A percentile compares a stretch with the other conserved stretches of the same genome.
Conservation (phyloP, 2,113 vertebrate species). For the Syrmaticus mikado region DNA sequence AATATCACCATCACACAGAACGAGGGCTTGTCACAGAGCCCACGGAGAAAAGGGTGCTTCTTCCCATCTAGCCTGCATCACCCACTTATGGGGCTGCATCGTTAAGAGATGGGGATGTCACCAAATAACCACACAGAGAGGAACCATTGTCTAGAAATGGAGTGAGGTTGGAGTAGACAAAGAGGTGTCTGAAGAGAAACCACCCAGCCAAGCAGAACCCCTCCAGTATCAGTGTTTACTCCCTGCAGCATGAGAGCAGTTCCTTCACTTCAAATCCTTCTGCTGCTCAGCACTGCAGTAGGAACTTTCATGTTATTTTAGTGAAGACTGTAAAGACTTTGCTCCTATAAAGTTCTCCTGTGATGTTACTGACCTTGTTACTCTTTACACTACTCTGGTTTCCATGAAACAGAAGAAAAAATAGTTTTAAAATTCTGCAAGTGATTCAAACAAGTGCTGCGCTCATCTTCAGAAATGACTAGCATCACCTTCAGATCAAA, state of each 20-base stretch:
- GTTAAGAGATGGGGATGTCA: background rate
- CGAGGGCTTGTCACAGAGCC: background rate
- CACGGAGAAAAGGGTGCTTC: background rate
- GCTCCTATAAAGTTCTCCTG: background rate
- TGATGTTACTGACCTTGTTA: conserved; percentile 18
- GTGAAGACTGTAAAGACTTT: conserved; percentile 28
- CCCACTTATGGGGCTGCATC: background rate
- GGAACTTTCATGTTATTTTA: conserved; percentile 33
- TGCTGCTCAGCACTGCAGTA: background rate
- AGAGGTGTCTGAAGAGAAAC: background rate
- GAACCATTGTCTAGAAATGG: background rate
- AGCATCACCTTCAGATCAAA: conserved; percentile 43
- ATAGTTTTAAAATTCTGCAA: conserved; percentile 20
- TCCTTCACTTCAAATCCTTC: conserved; percentile 40
- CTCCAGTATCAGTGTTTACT: background rate
- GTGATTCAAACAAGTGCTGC: conserved; percentile 41
- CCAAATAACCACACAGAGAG: background rate
- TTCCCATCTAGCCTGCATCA: background rate
- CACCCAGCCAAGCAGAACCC: background rate
- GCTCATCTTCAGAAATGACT: conserved; percentile 40
- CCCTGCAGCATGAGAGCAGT: background rate
- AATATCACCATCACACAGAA: accelerated
- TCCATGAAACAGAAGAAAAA: conserved; percentile 12
- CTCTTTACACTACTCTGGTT: background rate
- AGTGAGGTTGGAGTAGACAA: background rate